Evolutionary conservation across 2,888 invertebrate genomes (phyloP), one percentile per base, ranked within the genome.

Genomic region (Pogonocherus hispidulus): DNA sequence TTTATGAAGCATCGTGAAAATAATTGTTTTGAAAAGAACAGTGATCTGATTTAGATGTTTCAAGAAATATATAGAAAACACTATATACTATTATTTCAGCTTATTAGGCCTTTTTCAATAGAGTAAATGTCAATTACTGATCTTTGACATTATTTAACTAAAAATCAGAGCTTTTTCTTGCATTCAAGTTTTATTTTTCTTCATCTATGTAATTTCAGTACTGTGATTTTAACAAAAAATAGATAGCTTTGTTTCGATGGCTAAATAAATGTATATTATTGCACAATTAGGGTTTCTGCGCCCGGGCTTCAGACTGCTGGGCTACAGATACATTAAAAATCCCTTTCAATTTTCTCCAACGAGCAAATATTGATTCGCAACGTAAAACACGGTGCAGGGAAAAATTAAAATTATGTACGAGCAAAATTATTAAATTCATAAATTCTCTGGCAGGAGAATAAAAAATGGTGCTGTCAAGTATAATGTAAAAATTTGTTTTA

Each of bases 401-500:
- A 68, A 67, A 62, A 70, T 70, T 67, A 67, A 65, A 62, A 67
- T 70, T 64, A 60, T 64, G 59, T 70, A 51, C 52, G 64, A 68
- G 47, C 60, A 46, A 63, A 66, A 65, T 59, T 66, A 71, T 73
- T 69, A 68, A 69, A 73, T 63, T 69, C 65, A 70, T 69, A 64
- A 70, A 69, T 70, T 69, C 66, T 63, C 66, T 59, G 54, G 65
- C 64, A 35, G 64, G 44, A 59, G 67, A 68, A 66, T 74, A 73
- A 79, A 76, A 78, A 79, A 79, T 78, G 78, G 74, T 70, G 69
- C 76, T 75, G 79, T 78, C 79, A 76, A 70, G 75, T 67, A 65
- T 72, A 75, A 78, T 67, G 79, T 80, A 78, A 78, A 79, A 80
- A 79, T 80, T 80, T 79, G 79, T 78, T 77, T 74, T 73, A 73